Evolutionary conservation across 2,888 invertebrate species (phyloP).

Genomic region (Cantharis flavilabris): DNA sequence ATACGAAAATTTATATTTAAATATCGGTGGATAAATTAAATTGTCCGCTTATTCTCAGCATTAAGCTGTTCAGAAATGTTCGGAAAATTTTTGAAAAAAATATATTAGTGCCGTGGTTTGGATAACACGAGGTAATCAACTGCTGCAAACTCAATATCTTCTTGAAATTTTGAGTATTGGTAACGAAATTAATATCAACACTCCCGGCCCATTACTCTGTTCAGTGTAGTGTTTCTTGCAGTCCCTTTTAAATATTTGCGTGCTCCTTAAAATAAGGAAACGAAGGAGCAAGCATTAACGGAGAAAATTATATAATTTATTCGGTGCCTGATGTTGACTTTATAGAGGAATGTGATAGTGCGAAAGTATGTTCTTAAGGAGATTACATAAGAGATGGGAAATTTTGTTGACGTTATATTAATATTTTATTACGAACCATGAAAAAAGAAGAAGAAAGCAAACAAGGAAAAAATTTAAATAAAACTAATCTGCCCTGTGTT

Average conservation of each 20-base stretch:
- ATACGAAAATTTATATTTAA: background rate
- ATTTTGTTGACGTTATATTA: background rate
- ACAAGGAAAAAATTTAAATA: background rate
- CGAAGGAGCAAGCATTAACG: background rate
- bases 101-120: no score
- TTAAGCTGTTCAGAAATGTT: no score
- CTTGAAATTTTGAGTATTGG: no score
- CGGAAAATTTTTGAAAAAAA: no score
- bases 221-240: background rate
- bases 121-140: no score
- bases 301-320: background rate
- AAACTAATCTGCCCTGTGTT: background rate
- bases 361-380: background rate
- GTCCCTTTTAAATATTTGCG: background rate
- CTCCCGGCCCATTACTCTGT: background rate
- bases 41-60: background rate
- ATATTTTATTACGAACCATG: background rate
- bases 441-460: background rate
- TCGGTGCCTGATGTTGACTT: background rate
- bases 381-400: background rate
- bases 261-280: background rate
- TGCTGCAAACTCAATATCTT: no score
- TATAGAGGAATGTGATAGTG: background rate
- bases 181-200: no score
- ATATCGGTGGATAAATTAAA: background rate